A percentile compares a stretch with the other conserved stretches of the same genome.
Evolutionary conservation across 2,113 vertebrate species (phyloP).

Genomic region (Mormyrus iriodes): DNA sequence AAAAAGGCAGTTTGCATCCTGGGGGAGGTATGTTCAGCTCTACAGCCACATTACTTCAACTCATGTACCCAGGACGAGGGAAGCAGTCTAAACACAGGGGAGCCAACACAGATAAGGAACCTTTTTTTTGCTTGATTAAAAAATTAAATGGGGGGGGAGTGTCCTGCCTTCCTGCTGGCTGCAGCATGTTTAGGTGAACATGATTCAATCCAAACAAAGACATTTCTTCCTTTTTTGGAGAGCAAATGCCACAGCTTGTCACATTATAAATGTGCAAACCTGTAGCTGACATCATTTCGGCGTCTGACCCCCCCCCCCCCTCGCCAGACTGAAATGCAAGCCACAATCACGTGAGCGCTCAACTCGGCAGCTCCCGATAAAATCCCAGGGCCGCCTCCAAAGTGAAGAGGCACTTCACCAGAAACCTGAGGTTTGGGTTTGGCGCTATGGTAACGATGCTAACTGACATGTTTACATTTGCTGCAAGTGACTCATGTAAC

Average conservation of each 20-base stretch:
- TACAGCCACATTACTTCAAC: slow-evolving; percentile 10
- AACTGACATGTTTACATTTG: neutral
- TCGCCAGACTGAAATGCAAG: neutral
- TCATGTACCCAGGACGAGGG: slow-evolving; percentile 17
- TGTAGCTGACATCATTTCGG: neutral
- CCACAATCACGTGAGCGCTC: neutral
- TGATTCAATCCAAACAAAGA: slow-evolving; percentile 16
- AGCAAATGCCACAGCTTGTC: neutral
- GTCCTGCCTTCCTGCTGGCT: neutral
- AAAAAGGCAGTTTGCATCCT: slow-evolving; percentile 4
- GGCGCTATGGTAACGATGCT: neutral
- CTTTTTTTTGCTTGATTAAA: neutral
- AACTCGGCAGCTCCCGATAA: neutral
- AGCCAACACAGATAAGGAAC: slow-evolving; percentile 12
- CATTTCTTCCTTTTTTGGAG: slow-evolving; percentile 32
- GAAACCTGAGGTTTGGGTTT: neutral
- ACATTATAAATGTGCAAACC: neutral
- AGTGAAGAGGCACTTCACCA: neutral
- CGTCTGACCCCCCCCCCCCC: neutral
- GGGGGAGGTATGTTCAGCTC: slow-evolving; percentile 22
- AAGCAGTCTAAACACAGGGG: slow-evolving; percentile 20
- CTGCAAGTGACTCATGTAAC: neutral
- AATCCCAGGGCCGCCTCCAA: neutral
- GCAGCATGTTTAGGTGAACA: neutral
- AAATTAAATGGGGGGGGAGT: neutral